Base-by-base conservation (phyloP, 1,140 invertebrate genomes). In the Drosophila bifasciata region DNA sequence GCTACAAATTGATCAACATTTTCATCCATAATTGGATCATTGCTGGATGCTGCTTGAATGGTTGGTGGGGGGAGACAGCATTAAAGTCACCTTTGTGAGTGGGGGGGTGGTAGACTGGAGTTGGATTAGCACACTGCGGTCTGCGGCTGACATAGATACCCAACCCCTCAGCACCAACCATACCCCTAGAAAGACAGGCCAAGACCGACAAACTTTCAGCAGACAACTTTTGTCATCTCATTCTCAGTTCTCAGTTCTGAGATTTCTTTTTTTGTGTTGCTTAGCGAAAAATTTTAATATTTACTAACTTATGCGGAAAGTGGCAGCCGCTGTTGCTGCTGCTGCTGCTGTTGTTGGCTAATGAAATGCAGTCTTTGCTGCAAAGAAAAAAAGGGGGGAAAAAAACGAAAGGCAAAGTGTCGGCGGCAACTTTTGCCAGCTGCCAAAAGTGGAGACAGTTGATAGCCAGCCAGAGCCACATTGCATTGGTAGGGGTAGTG, bases 391-490 rank as follows among this genome's bases (percentile, higher is more conserved):
- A 52, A 40, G 13, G 23, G 41, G 23, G 36, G 13, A 58, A 43
- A 15, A 62, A 55, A 60, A n/a, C n/a, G 48, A 76, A 58, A 50
- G 50, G 44, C 44, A 67, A 63, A 72, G 74, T 59, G 55, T 63
- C 48, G 76, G 62, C 72, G 70, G 61, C 62, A 80, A 85, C 59
- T 85, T 86, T 74, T 73, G 77, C 77, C 81, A 85, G 78, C 73
- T 85, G 81, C 81, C 81, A 85, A 88, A 85, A 86, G 68, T 86
- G 78, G 81, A 81, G 81, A 88, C 81, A 86, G 72, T 76, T 80
- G 76, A 85, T 85, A 73, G 79, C 76, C n/a, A n/a, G n/a, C n/a
- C n/a, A n/a, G n/a, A n/a, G n/a, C n/a, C 69, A 39, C 36, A 17
- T 39, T 36, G 9, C 32, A 9, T 9, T 9, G 28, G 28, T 9